Evolutionary conservation across 2,797 vertebrate genomes (phyloP).

Genomic region (Phoxinus dragarum): DNA sequence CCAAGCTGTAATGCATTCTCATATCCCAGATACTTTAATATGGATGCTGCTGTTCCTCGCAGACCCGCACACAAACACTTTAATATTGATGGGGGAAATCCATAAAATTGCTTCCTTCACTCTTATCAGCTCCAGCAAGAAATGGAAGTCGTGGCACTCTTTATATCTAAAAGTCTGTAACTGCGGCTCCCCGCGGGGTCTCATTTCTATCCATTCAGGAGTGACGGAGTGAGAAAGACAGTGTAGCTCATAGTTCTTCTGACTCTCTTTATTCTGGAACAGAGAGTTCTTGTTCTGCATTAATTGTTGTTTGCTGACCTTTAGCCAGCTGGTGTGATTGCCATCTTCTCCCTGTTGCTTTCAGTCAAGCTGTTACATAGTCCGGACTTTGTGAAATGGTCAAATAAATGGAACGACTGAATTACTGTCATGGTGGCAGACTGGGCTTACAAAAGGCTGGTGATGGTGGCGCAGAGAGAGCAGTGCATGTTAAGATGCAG

Average conservation of each 20-base stretch:
- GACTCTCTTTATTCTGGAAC: slow-evolving; percentile 39
- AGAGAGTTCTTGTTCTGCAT: slow-evolving; percentile 43
- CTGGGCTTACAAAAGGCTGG: slow-evolving; percentile 1
- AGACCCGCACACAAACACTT: slow-evolving; percentile 37
- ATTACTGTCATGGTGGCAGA: slow-evolving; percentile 4
- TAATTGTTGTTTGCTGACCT: slow-evolving; percentile 48
- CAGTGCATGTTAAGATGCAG: neutral
- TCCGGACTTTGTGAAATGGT: slow-evolving; percentile 8
- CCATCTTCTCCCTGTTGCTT: slow-evolving; percentile 38
- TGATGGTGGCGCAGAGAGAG: neutral
- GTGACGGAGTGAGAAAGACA: slow-evolving; percentile 26
- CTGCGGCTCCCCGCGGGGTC: slow-evolving; percentile 16
- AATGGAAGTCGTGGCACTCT: slow-evolving; percentile 28
- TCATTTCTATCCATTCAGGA: slow-evolving; percentile 26
- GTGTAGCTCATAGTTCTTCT: slow-evolving; percentile 16
- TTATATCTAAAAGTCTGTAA: slow-evolving; percentile 41
- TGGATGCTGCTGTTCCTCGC: slow-evolving; percentile 21
- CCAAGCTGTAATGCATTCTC: slow-evolving; percentile 1
- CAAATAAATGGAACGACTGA: neutral
- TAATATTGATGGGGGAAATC: slow-evolving; percentile 48
- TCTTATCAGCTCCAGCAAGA: slow-evolving; percentile 48
- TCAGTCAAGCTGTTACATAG: slow-evolving; percentile 37
- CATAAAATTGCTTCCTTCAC: slow-evolving; percentile 45
- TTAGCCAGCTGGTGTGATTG: slow-evolving; percentile 37
- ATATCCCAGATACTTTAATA: slow-evolving; percentile 38